These are phyloP conservation scores for Clangula hyemalis DNA, from an alignment of 2,797 vertebrate genomes.

Conservation along the genomic window DNA sequence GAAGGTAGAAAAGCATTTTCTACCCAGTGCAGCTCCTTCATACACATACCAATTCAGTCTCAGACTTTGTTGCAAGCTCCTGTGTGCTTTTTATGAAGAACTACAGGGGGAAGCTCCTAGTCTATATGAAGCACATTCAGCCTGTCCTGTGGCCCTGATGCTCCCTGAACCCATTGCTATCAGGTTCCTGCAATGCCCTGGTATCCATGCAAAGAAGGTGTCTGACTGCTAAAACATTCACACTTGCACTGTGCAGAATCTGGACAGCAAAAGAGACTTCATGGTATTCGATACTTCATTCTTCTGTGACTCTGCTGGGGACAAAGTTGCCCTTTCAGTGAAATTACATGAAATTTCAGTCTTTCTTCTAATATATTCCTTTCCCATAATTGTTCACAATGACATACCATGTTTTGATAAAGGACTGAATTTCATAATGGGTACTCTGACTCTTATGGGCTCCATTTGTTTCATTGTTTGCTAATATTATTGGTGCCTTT, in stretches of 20 bases:
- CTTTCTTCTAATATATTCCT: background rate
- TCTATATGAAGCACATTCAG: background rate
- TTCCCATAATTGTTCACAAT: background rate
- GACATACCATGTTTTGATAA: accelerated
- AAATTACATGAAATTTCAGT: background rate
- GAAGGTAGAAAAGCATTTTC: background rate
- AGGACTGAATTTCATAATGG: background rate
- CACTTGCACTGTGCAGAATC: background rate
- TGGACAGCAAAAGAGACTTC: background rate
- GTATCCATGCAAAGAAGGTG: accelerated
- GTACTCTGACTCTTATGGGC: accelerated
- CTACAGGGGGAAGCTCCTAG: background rate
- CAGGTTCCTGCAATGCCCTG: background rate
- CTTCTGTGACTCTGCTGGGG: background rate
- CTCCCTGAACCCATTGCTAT: background rate
- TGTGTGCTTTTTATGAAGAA: background rate
- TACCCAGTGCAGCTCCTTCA: background rate
- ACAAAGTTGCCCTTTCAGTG: background rate
- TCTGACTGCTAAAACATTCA: background rate
- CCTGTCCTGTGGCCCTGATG: background rate
- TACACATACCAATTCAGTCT: background rate
- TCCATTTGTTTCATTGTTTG: background rate
- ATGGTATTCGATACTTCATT: accelerated
- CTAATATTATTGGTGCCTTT: background rate
- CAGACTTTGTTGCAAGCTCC: background rate